These are phyloP conservation scores for Noctua fimbriata DNA, from an alignment of 2,888 invertebrate genomes.

Conservation along the genomic window DNA sequence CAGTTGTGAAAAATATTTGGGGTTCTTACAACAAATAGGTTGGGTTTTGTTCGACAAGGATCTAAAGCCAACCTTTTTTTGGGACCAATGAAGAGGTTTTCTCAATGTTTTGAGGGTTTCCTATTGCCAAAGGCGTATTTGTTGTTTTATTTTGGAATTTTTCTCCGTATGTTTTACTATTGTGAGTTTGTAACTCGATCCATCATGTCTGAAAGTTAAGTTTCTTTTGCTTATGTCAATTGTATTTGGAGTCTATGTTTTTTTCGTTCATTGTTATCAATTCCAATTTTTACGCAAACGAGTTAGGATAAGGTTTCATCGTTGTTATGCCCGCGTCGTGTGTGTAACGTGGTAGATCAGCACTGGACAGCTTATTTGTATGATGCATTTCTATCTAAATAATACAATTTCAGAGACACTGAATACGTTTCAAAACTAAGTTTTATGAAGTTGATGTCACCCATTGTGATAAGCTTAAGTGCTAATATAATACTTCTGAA, in stretches of 20 bases:
- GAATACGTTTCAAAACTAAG: neutral
- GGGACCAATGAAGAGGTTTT: constrained; percentile 45
- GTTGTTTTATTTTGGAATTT: constrained; percentile 29
- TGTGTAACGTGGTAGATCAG: neutral
- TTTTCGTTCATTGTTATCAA: constrained; percentile 22
- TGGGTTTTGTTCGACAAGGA: constrained; percentile 59
- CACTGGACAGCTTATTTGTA: neutral
- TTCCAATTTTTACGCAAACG: constrained; percentile 17
- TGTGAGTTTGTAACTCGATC: neutral
- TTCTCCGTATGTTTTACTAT: neutral
- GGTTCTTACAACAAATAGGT: constrained; percentile 42
- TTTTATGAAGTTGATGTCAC: neutral
- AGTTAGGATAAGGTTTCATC: constrained; percentile 27
- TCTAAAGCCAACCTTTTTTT: constrained; percentile 60
- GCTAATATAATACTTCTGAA: neutral
- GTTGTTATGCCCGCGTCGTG: constrained; percentile 21
- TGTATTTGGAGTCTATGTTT: constrained; percentile 3
- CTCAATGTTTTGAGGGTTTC: constrained; percentile 49
- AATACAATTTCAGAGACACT: neutral
- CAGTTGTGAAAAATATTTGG: constrained; percentile 40
- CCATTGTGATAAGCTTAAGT: neutral
- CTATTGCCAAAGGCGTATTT: constrained; percentile 41
- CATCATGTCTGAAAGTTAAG: neutral
- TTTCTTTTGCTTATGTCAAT: neutral
- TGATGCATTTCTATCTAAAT: too few species aligned